A percentile compares a stretch with the other conserved stretches of the same genome.
phyloP scores from a whole-genome alignment of 2,797 vertebrate genomes.

The Centroberyx gerrardi region DNA sequence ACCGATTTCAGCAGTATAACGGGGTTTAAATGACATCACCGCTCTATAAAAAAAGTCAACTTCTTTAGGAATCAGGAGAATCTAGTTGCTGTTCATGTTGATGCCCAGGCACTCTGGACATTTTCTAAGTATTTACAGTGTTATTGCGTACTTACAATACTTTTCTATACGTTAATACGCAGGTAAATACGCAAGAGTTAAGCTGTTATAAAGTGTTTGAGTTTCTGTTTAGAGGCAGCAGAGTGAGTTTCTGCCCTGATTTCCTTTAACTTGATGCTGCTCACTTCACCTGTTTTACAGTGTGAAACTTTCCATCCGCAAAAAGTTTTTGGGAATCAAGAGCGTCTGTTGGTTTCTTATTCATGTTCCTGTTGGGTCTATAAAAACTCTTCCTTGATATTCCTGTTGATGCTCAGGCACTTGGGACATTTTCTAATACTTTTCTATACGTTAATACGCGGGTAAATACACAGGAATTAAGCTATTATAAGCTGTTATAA shows the following conservation, averaged over 20 bases:
- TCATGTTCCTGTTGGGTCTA: too few species aligned
- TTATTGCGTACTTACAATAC: fast-evolving
- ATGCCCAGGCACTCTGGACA: conserved; percentile 3
- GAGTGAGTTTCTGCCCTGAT: neutral
- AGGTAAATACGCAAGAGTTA: too few species aligned
- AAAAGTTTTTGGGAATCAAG: too few species aligned
- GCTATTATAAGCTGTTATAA: too few species aligned
- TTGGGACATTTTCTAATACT: too few species aligned
- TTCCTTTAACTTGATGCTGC: neutral
- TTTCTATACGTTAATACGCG: neutral
- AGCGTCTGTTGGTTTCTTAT: too few species aligned
- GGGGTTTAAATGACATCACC: neutral
- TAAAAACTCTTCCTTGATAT: too few species aligned
- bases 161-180: neutral
- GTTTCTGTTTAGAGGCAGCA: neutral
- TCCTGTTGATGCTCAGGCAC: too few species aligned
- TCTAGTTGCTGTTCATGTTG: neutral
- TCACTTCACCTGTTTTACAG: neutral
- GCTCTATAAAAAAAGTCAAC: neutral
- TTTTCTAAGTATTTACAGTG: conserved; percentile 27
- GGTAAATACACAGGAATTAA: too few species aligned
- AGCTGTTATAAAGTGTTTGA: too few species aligned
- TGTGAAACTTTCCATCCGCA: too few species aligned
- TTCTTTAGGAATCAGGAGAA: too few species aligned
- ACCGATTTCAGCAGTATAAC: neutral